Conservation (phyloP, 2,797 vertebrate genomes). For the Dallia pectoralis region DNA sequence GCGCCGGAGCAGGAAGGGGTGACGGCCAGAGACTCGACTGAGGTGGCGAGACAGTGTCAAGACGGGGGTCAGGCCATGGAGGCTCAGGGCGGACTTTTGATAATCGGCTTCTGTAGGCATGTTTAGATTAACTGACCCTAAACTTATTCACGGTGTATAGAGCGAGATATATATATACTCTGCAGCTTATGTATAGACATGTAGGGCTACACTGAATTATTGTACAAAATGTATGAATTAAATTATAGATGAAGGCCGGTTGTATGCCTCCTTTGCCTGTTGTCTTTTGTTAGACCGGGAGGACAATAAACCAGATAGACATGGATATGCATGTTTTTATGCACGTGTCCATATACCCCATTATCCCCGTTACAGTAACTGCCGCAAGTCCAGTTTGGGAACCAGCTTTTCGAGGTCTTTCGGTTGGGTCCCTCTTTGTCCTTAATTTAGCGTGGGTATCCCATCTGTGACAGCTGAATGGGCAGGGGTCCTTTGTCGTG, state of each 20-base stretch:
- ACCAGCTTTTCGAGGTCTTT: constrained; percentile 53
- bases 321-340: constrained; percentile 40
- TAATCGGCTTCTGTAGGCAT: too few relatives aligned
- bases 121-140: too few relatives aligned
- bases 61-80: too few relatives aligned
- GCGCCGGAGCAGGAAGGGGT: too few relatives aligned
- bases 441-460: constrained; percentile 69
- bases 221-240: too few relatives aligned
- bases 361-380: constrained; percentile 68
- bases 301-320: constrained; percentile 13
- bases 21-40: too few relatives aligned
- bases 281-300: constrained; percentile 2
- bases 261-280: constrained; percentile 38
- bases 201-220: background rate
- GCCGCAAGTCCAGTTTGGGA: constrained; percentile 58
- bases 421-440: constrained; percentile 70
- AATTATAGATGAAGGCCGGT: constrained; percentile 4
- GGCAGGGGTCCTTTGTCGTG: constrained; percentile 60
- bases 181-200: too few relatives aligned
- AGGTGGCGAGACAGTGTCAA: too few relatives aligned
- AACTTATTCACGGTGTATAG: too few relatives aligned
- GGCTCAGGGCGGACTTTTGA: too few relatives aligned
- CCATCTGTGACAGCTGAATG: constrained; percentile 70
- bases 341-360: constrained; percentile 62
- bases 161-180: too few relatives aligned